Base-by-base conservation (phyloP, 2,888 invertebrate genomes). In the Mythimna albipuncta region DNA sequence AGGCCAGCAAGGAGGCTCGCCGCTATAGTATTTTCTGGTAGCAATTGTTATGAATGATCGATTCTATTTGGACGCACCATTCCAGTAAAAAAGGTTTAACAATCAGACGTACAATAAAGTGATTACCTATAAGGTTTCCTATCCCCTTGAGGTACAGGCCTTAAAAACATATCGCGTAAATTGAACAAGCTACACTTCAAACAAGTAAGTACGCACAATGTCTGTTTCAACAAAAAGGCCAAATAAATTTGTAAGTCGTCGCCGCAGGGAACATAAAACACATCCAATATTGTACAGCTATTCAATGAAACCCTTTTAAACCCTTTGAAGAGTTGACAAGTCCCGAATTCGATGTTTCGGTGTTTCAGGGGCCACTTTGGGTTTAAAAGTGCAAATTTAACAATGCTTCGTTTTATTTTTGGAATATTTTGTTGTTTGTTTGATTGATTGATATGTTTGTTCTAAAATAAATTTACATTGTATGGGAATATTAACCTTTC, bases 281-380 rank as follows among this genome's bases (percentile, higher is more conserved):
- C 21, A 70, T 59, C 69, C 80, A 83, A 81, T 83, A 78, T 76
- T 73, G 79, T 79, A 68, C 69, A 66, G 77, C 69, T 72, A 76
- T 78, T 79, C 79, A 72, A 58, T 62, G 44, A 75, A 82, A 79
- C 84, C 85, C 72, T 89, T 88, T 77, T 72, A 73, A 70, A 35
- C 65, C 71, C 57, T 86, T 72, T 78, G 79, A 78, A 69, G 70
- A 82, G 82, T 86, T 78, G 82, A 77, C 69, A 85, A 86, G 79
- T 72, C 58, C 57, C 63, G 74, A 62, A 85, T 85, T 69, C 73
- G 32, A 13, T 54, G 41, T 69, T 81, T 80, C 66, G 38, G 55
- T 78, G 62, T 79, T 72, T 64, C 54, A 26, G n/a, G 41, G 44
- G 19, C 54, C 47, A 65, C 35, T 69, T 70, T n/a, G 58, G 21